Evolutionary conservation across 1,140 invertebrate genomes (phyloP).

Genomic region (Drosophila bocqueti): DNA sequence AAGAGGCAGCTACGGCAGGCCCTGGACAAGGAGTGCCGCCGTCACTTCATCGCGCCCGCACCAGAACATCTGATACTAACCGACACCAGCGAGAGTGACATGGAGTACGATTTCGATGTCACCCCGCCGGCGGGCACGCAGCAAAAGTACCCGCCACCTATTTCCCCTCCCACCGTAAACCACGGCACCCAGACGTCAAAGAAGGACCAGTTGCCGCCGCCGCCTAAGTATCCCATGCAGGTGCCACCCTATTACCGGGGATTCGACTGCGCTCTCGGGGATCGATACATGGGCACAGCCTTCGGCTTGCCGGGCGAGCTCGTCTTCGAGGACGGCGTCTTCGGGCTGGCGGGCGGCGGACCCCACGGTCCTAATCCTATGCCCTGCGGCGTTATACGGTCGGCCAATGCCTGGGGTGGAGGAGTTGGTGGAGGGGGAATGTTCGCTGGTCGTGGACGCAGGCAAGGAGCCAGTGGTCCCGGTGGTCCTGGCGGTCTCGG

Average conservation of each 20-base stretch:
- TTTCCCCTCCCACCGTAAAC: slow-evolving; percentile 27
- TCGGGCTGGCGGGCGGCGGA: slow-evolving; percentile 44
- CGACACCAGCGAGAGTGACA: slow-evolving; percentile 78
- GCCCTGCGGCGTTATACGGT: slow-evolving; percentile 28
- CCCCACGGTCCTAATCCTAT: slow-evolving; percentile 38
- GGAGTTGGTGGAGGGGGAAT: neutral
- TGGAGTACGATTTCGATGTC: slow-evolving; percentile 76
- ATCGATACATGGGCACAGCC: slow-evolving; percentile 67
- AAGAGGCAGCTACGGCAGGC: slow-evolving; percentile 54
- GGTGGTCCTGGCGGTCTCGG: neutral
- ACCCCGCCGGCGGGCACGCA: slow-evolving; percentile 61
- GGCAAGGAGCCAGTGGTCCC: neutral
- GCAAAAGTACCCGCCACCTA: slow-evolving; percentile 6
- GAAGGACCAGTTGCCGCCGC: slow-evolving; percentile 23
- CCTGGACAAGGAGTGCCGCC: slow-evolving; percentile 59
- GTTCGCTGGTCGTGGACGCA: neutral
- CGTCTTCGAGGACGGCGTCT: slow-evolving; percentile 59
- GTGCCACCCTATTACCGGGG: slow-evolving; percentile 34
- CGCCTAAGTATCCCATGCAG: slow-evolving; percentile 43
- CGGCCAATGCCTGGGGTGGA: slow-evolving; percentile 29
- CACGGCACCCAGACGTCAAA: slow-evolving; percentile 63
- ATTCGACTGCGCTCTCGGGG: slow-evolving; percentile 64
- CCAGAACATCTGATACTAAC: slow-evolving; percentile 57
- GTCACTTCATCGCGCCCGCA: slow-evolving; percentile 42
- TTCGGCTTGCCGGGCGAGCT: slow-evolving; percentile 54